phyloP scores from a whole-genome alignment of 2,797 vertebrate genomes.

The Myiothlypis coronata region DNA sequence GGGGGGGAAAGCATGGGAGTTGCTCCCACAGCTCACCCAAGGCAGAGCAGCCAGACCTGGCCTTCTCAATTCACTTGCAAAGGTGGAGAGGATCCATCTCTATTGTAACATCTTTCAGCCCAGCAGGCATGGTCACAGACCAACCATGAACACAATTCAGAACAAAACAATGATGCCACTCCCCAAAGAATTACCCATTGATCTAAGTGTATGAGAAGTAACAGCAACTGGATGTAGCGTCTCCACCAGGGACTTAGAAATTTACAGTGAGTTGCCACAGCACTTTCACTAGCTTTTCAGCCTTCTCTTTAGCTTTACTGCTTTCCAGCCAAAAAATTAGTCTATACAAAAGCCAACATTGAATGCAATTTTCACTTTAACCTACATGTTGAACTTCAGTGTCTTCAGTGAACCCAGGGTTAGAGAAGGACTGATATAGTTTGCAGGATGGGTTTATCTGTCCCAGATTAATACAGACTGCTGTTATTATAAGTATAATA shows the following conservation, averaged over 20 bases:
- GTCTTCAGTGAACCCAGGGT: not conserved
- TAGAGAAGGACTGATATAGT: not conserved
- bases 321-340: not conserved
- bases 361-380: slow-evolving; percentile 11
- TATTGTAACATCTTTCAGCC: not conserved
- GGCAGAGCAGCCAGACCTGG: not conserved
- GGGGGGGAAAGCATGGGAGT: not conserved
- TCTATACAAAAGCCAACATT: not conserved
- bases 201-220: not conserved
- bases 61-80: not conserved
- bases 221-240: not conserved
- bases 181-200: not conserved
- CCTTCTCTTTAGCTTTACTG: not conserved
- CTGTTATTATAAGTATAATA: not conserved
- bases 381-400: not conserved
- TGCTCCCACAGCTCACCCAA: not conserved
- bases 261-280: not conserved
- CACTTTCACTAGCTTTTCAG: not conserved
- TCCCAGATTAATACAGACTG: not conserved
- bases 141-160: not conserved
- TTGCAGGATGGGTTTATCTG: not conserved
- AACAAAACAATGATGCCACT: not conserved
- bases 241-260: not conserved
- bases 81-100: not conserved
- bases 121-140: not conserved